A percentile compares a stretch with the other conserved stretches of the same genome.
Evolutionary conservation across 2,797 vertebrate species (phyloP).

Genomic region (Xenentodon cancila): DNA sequence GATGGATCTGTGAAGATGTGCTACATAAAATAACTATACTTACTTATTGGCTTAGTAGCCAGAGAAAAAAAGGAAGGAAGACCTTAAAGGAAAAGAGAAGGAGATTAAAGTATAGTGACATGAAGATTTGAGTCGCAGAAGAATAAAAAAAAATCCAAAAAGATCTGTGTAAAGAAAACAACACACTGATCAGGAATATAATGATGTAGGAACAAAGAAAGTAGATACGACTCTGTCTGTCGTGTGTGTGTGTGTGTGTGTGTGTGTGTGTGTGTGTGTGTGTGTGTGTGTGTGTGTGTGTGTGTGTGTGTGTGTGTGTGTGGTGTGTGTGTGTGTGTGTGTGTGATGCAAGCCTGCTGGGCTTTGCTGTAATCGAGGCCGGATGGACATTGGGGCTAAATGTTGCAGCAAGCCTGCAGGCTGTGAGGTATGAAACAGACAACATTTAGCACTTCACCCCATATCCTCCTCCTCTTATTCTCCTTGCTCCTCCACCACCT

Average conservation of each 20-base stretch:
- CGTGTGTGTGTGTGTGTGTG: constrained; percentile 6
- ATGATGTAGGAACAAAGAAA: constrained; percentile 59
- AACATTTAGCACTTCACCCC: constrained; percentile 59
- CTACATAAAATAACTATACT: too few relatives aligned
- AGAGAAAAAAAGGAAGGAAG: neutral
- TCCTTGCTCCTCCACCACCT: constrained; percentile 12
- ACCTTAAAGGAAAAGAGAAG: neutral
- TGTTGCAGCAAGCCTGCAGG: constrained; percentile 67
- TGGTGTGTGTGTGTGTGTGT: constrained; percentile 55
- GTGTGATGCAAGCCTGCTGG: constrained; percentile 64
- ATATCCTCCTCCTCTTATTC: constrained; percentile 11
- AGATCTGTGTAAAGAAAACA: constrained; percentile 31
- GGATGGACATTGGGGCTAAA: constrained; percentile 69
- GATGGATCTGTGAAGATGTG: too few relatives aligned
- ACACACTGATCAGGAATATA: constrained; percentile 41
- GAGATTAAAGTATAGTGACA: too few relatives aligned
- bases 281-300: constrained; percentile 50
- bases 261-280: constrained; percentile 40
- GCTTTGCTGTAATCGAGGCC: constrained; percentile 65
- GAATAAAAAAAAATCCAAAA: constrained; percentile 28
- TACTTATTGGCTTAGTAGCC: too few relatives aligned
- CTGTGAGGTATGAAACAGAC: constrained; percentile 56
- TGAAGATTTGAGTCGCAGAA: neutral
- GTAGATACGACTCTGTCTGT: constrained; percentile 23
- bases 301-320: constrained; percentile 42